Evolutionary conservation across 2,888 invertebrate species (phyloP).

Genomic region (Mechanitis messenoides): DNA sequence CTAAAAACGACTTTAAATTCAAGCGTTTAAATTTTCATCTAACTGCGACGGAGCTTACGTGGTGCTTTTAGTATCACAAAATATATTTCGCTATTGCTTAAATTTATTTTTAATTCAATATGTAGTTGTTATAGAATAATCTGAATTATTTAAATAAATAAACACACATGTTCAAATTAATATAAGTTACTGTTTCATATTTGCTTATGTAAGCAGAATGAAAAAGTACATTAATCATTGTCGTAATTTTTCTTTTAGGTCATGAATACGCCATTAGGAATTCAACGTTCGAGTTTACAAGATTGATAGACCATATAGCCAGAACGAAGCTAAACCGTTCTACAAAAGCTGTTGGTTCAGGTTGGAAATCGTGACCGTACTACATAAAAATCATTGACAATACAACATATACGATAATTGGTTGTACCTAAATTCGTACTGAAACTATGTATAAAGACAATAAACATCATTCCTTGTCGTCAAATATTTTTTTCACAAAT

Average conservation of each 20-base stretch:
- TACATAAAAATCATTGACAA: background rate
- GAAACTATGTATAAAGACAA: background rate
- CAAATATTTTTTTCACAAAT: no score
- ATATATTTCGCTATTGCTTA: no score
- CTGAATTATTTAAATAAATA: no score
- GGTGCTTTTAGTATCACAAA: no score
- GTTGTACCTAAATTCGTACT: background rate
- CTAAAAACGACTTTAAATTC: no score
- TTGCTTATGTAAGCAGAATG: background rate
- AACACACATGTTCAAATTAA: no score
- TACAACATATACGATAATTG: background rate
- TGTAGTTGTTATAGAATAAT: no score
- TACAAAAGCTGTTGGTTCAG: background rate
- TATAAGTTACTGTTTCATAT: background rate
- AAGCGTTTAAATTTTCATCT: no score
- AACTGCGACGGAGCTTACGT: no score
- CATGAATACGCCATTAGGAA: constrained; percentile 4
- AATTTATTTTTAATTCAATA: no score
- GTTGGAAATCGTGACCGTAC: background rate
- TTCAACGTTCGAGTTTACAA: constrained; percentile 2
- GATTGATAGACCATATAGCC: constrained; percentile 3
- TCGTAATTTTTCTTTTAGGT: constrained; percentile 2
- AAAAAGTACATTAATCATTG: constrained; percentile 3
- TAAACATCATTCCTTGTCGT: no score
- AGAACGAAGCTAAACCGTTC: constrained; percentile 1